Conservation (phyloP, 2,888 invertebrate species). For the Blera fallax region DNA sequence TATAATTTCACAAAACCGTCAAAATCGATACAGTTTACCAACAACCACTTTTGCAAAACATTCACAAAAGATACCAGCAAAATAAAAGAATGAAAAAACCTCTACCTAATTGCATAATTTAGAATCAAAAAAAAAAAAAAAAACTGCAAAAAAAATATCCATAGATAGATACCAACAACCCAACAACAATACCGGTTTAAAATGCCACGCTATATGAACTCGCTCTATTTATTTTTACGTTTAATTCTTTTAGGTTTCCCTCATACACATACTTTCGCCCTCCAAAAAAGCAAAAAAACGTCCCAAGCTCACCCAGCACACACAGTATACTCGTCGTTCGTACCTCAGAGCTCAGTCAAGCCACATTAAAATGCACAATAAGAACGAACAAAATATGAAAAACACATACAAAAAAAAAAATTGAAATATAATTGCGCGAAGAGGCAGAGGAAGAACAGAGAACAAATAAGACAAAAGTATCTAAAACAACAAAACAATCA, state of each 20-base stretch:
- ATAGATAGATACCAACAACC: neutral
- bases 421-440: constrained; percentile 44
- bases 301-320: constrained; percentile 38
- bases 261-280: constrained; percentile 37
- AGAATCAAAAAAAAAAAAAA: constrained; percentile 28
- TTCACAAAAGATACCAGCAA: constrained; percentile 19
- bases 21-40: constrained; percentile 55
- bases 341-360: neutral
- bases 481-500: constrained; percentile 46
- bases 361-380: constrained; percentile 44
- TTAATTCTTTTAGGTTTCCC: constrained; percentile 63
- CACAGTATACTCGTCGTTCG: neutral
- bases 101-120: constrained; percentile 69
- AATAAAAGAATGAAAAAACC: neutral
- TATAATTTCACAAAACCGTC: constrained; percentile 16
- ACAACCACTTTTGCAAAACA: neutral
- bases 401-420: constrained; percentile 12
- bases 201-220: constrained; percentile 70
- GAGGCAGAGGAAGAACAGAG: neutral
- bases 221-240: constrained; percentile 70
- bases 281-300: constrained; percentile 35
- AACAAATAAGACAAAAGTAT: constrained; percentile 44
- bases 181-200: constrained; percentile 68
- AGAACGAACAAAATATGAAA: constrained; percentile 12
- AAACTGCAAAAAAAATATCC: constrained; percentile 3